Evolutionary conservation across 2,888 invertebrate genomes (phyloP).

Genomic region (Sphaerophoria taeniata): DNA sequence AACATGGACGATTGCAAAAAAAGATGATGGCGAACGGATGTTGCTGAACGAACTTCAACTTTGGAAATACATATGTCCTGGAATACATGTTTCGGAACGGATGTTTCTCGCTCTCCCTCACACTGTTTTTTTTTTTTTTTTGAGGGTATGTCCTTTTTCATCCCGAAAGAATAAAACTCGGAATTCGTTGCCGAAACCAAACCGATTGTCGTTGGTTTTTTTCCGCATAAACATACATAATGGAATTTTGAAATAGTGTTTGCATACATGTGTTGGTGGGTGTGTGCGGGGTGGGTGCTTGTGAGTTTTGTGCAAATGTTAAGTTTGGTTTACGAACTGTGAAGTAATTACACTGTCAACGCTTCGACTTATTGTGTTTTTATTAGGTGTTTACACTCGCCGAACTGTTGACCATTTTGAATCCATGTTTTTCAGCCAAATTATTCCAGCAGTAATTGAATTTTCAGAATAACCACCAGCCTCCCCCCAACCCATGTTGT

Average conservation of each 20-base stretch:
- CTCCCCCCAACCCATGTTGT: neutral
- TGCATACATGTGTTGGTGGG: neutral
- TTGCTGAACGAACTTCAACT: constrained; percentile 45
- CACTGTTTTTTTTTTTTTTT: neutral
- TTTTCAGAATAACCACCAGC: constrained; percentile 56
- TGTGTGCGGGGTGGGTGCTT: no score
- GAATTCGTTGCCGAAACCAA: neutral
- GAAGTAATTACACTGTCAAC: constrained; percentile 71
- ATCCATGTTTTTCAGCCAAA: constrained; percentile 68
- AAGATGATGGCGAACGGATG: constrained; percentile 45
- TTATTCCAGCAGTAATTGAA: constrained; percentile 66
- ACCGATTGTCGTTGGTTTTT: constrained; percentile 20
- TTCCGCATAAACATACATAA: constrained; percentile 7
- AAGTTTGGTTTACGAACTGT: constrained; percentile 68
- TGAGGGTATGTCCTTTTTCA: neutral
- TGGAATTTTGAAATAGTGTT: constrained; percentile 56
- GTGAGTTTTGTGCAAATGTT: neutral
- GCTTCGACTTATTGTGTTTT: constrained; percentile 72
- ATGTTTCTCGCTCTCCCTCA: neutral
- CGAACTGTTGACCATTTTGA: constrained; percentile 67
- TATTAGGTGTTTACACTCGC: constrained; percentile 70
- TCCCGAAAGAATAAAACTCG: constrained; percentile 22
- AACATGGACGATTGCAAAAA: neutral
- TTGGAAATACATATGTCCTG: constrained; percentile 60
- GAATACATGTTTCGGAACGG: constrained; percentile 31